These are phyloP conservation scores for Craseonycteris thonglongyai DNA, from an alignment of 2,113 vertebrate species.

Conservation along the genomic window DNA sequence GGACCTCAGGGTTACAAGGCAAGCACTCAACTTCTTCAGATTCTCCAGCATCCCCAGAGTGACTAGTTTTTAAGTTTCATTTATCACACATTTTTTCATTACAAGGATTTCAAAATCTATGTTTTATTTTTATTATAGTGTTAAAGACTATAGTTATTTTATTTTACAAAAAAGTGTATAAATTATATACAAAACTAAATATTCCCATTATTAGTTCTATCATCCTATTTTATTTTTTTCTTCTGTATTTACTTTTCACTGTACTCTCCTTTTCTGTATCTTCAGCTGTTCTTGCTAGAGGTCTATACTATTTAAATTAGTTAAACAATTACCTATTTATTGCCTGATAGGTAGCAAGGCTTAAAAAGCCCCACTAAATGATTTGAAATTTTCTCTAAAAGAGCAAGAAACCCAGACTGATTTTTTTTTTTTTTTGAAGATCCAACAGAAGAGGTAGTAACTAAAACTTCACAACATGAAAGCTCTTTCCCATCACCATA, in stretches of 20 bases:
- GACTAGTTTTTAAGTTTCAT: neutral
- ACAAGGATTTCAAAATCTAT: neutral
- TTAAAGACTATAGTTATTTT: neutral
- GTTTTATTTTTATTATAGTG: neutral
- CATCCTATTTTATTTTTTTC: neutral
- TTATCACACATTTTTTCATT: neutral
- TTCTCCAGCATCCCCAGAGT: too few relatives aligned
- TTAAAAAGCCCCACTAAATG: neutral
- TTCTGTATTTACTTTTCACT: neutral
- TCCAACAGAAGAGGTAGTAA: neutral
- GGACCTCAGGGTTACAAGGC: too few relatives aligned
- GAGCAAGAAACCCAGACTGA: neutral
- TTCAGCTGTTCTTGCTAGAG: neutral
- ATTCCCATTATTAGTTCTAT: neutral
- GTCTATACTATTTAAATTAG: neutral
- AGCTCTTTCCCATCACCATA: too few relatives aligned
- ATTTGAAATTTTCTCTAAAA: neutral
- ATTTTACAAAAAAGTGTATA: neutral
- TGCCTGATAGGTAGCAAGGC: neutral
- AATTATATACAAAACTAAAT: neutral
- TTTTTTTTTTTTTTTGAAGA: neutral
- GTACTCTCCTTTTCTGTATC: neutral
- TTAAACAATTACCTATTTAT: neutral
- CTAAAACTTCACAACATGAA: conserved; percentile 25
- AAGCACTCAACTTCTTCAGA: too few relatives aligned